Conservation (phyloP, 2,888 invertebrate species). For the Odontomyia ornata region DNA sequence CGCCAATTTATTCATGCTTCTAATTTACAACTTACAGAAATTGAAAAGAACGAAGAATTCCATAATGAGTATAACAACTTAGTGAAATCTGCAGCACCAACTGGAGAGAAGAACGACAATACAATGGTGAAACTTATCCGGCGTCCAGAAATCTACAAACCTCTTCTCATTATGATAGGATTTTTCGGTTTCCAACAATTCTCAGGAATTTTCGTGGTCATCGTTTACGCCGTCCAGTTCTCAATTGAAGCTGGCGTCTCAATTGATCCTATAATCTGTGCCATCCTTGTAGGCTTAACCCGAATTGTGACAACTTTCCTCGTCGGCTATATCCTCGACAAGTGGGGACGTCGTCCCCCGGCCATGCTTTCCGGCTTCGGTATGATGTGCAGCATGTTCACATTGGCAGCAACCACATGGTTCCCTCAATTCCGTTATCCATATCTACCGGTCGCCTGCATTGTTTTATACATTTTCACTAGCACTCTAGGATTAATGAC, state of each 20-base stretch:
- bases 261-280: constrained; percentile 73
- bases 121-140: constrained; percentile 55
- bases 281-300: constrained; percentile 72
- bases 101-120: constrained; percentile 55
- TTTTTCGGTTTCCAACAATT: constrained; percentile 76
- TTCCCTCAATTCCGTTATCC: constrained; percentile 56
- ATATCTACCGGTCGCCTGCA: constrained; percentile 57
- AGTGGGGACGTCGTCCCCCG: constrained; percentile 71
- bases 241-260: constrained; percentile 70
- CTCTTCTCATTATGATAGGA: constrained; percentile 66
- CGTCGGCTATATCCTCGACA: constrained; percentile 71
- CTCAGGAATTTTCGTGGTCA: constrained; percentile 76
- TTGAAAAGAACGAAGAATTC: constrained; percentile 57
- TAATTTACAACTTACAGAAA: constrained; percentile 51
- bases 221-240: constrained; percentile 76
- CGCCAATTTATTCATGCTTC: not conserved
- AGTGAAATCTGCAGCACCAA: constrained; percentile 56
- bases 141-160: constrained; percentile 62
- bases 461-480: constrained; percentile 63
- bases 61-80: constrained; percentile 59
- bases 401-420: constrained; percentile 66
- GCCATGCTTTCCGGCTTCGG: constrained; percentile 72
- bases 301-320: constrained; percentile 71
- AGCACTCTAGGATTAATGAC: constrained; percentile 68
- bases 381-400: constrained; percentile 70